A percentile compares a stretch with the other conserved stretches of the same genome.
These are phyloP conservation scores for Triplophysa rosa DNA, from an alignment of 2,113 vertebrate species.

Conservation along the genomic window DNA sequence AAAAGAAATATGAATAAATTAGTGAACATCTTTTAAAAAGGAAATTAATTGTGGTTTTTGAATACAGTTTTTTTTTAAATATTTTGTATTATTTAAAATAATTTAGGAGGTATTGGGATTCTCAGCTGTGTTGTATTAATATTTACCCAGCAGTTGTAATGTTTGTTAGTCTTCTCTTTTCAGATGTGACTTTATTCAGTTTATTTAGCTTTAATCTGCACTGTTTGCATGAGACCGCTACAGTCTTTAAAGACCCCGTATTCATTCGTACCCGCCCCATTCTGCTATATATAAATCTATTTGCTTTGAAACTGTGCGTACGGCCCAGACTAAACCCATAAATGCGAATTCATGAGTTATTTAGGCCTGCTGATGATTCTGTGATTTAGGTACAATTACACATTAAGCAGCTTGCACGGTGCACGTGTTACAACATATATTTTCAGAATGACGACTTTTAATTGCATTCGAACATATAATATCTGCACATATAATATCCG, in stretches of 20 bases:
- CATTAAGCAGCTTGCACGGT: neutral
- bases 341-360: slow-evolving; percentile 8
- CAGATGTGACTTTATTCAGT: neutral
- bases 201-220: neutral
- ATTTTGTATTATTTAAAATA: neutral
- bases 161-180: neutral
- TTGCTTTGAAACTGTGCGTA: neutral
- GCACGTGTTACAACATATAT: slow-evolving; percentile 7
- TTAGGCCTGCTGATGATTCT: neutral
- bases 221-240: neutral
- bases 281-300: neutral
- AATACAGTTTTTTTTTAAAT: neutral
- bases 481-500: neutral
- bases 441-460: slow-evolving; percentile 2
- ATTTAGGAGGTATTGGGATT: neutral
- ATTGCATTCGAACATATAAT: neutral
- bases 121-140: neutral
- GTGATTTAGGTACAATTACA: slow-evolving; percentile 20
- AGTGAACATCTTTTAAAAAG: neutral
- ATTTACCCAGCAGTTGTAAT: neutral
- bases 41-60: neutral
- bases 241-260: neutral
- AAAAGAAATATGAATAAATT: neutral
- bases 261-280: neutral
- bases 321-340: slow-evolving; percentile 20